Percentiles rank a stretch among this genome's conserved stretches.
Evolutionary conservation across 2,113 vertebrate genomes (phyloP).

Genomic region (Hymenochirus boettgeri): DNA sequence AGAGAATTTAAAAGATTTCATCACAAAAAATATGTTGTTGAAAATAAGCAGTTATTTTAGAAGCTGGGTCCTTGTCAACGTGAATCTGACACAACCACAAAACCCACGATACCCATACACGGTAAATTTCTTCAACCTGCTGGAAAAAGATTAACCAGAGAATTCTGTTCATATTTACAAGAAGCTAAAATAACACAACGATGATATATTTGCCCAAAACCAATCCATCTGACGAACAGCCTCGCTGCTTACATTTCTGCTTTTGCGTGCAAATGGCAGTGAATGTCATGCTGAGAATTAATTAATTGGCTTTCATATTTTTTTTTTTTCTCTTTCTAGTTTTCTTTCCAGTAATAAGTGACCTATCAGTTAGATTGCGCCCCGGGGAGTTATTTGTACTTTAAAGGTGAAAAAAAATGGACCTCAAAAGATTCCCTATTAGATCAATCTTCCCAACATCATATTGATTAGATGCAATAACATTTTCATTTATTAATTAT

Average conservation of each 20-base stretch:
- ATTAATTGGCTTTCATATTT: conserved; percentile 55
- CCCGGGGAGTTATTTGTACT: conserved; percentile 74
- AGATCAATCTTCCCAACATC: conserved; percentile 94
- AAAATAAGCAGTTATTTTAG: too few relatives aligned
- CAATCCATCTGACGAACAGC: not conserved
- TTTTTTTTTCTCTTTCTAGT: conserved; percentile 42
- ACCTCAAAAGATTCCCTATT: conserved; percentile 75
- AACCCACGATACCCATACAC: too few relatives aligned
- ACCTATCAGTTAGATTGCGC: conserved; percentile 60
- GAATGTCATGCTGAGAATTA: conserved; percentile 54
- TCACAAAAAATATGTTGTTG: too few relatives aligned
- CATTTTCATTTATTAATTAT: conserved; percentile 99
- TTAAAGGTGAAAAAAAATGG: conserved; percentile 77
- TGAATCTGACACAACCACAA: too few relatives aligned
- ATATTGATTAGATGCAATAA: conserved; percentile 96
- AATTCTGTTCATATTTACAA: not conserved
- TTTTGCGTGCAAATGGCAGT: conserved; percentile 32
- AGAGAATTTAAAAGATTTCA: too few relatives aligned
- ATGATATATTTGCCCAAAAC: not conserved
- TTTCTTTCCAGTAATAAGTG: conserved; percentile 61
- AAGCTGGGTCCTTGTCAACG: too few relatives aligned
- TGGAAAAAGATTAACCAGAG: not conserved
- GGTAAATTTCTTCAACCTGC: too few relatives aligned
- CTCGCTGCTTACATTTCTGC: not conserved
- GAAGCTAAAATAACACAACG: not conserved